Evolutionary conservation across 2,113 vertebrate genomes (phyloP).

Genomic region (Chloropsis cyanopogon): DNA sequence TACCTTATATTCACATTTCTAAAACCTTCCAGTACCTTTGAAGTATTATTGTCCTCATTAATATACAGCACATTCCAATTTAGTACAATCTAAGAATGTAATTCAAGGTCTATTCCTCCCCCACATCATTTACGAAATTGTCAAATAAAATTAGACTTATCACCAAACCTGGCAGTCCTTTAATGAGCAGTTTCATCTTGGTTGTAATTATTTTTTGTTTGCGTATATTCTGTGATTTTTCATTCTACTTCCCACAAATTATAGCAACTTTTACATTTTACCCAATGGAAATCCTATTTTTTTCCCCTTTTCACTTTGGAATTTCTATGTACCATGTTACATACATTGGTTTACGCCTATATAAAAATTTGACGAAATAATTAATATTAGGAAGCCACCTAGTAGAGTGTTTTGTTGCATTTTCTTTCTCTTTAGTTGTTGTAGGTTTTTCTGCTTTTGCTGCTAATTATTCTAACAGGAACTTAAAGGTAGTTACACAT

Average conservation of each 20-base stretch:
- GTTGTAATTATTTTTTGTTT: slow-evolving; percentile 49
- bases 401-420: neutral
- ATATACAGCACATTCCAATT: slow-evolving; percentile 33
- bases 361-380: neutral
- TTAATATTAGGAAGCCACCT: neutral
- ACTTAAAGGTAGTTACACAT: neutral
- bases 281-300: neutral
- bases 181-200: slow-evolving; percentile 48
- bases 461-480: neutral
- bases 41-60: slow-evolving; percentile 51
- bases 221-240: neutral
- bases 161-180: slow-evolving; percentile 36
- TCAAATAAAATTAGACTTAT: slow-evolving; percentile 59
- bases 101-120: slow-evolving; percentile 32
- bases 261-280: neutral
- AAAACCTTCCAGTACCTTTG: slow-evolving; percentile 26
- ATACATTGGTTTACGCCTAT: neutral
- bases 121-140: slow-evolving; percentile 45
- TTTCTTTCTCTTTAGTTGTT: neutral
- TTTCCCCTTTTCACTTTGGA: neutral
- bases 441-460: neutral
- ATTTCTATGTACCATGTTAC: neutral
- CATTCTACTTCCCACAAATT: neutral
- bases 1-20: slow-evolving; percentile 6
- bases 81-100: slow-evolving; percentile 7